These are phyloP conservation scores for Cyprinodon brontotheroides DNA, from an alignment of 2,113 vertebrate species.

Conservation along the genomic window DNA sequence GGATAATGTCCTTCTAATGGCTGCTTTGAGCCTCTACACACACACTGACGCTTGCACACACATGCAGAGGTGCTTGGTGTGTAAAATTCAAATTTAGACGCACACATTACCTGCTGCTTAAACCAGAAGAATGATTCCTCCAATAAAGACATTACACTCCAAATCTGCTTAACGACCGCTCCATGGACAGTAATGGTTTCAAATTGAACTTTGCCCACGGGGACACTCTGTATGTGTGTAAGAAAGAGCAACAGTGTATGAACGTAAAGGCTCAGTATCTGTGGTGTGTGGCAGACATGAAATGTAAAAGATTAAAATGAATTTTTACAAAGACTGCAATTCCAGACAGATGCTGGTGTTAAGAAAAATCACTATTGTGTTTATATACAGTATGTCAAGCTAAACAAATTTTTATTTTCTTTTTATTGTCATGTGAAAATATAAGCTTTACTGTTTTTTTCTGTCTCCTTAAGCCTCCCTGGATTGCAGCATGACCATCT, in stretches of 20 bases:
- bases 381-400: constrained; percentile 18
- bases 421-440: constrained; percentile 10
- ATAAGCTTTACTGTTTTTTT: neutral
- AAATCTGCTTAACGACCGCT: constrained; percentile 79
- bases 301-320: constrained; percentile 39
- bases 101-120: constrained; percentile 73
- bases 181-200: constrained; percentile 78
- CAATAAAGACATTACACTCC: constrained; percentile 80
- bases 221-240: constrained; percentile 36
- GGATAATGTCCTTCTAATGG: constrained; percentile 73
- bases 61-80: constrained; percentile 8
- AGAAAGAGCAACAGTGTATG: neutral
- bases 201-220: constrained; percentile 76
- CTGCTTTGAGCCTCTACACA: constrained; percentile 57
- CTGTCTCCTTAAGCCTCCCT: constrained; percentile 38
- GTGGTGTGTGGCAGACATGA: constrained; percentile 24
- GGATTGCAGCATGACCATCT: constrained; percentile 55
- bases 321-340: constrained; percentile 33
- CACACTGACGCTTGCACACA: constrained; percentile 26
- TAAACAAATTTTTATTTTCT: neutral
- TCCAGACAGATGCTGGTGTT: neutral
- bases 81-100: constrained; percentile 45
- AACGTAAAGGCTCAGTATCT: constrained; percentile 20
- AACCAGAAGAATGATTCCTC: constrained; percentile 76
- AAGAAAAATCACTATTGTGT: constrained; percentile 13